These are phyloP conservation scores for Corapipo altera DNA, from an alignment of 2,113 vertebrate genomes.

Conservation along the genomic window DNA sequence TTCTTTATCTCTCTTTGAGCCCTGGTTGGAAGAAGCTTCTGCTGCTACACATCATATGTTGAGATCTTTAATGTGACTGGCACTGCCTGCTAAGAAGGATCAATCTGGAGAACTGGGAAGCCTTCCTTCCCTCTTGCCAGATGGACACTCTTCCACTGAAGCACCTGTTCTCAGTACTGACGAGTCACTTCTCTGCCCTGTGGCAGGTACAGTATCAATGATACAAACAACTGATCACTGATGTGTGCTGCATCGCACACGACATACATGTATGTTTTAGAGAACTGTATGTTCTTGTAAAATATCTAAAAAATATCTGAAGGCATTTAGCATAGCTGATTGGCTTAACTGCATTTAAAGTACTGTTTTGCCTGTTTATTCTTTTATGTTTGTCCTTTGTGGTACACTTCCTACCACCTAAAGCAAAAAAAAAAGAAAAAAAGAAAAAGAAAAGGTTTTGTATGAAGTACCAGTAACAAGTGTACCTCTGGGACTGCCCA, in stretches of 20 bases:
- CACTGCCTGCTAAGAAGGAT: not conserved
- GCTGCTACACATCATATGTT: not conserved
- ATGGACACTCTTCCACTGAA: not conserved
- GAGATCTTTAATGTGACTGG: not conserved
- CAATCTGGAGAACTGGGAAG: not conserved
- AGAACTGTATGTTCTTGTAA: rapidly evolving
- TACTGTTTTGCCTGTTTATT: not conserved
- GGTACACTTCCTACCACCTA: not conserved
- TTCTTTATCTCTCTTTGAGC: not conserved
- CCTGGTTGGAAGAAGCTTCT: not conserved
- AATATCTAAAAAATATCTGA: not conserved
- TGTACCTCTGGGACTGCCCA: not conserved
- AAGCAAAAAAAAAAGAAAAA: not conserved
- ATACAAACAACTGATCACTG: not conserved
- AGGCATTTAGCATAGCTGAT: not conserved
- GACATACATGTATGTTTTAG: not conserved
- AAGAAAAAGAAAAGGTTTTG: not conserved
- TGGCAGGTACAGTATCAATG: not conserved
- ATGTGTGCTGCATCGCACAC: not conserved
- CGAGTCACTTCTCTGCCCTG: not conserved
- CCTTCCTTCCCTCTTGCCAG: not conserved
- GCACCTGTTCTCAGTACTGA: not conserved
- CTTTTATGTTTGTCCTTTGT: not conserved
- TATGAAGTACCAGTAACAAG: not conserved
- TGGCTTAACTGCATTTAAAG: not conserved